Evolutionary conservation across 1,140 invertebrate species (phyloP), one percentile per base, ranked within the genome.

Genomic region (Drosophila guanche): DNA sequence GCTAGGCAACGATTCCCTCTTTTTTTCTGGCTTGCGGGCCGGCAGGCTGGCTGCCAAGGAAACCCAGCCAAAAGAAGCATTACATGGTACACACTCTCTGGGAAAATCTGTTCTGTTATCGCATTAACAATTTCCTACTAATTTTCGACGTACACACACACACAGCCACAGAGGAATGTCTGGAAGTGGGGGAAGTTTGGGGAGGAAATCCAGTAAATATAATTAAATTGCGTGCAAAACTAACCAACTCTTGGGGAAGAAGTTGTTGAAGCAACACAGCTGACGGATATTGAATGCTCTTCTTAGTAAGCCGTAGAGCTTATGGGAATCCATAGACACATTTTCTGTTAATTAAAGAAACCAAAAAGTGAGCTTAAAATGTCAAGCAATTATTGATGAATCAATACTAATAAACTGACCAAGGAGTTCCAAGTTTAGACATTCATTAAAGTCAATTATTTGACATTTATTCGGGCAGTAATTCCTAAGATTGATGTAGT

Each of bases 81-180:
- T 63, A 75, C 70, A 69, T 73, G 69, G 45, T 47, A 56, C 42
- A 63, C 58, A 61, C 48, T 20, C 61, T 29, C 61, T 53, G 54
- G 25, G 41, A 56, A 79, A 83, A 78, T 83, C 74, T 79, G 56
- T 86, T 83, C 74, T 79, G 59, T 86, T 86, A 86, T 88, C 83
- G 83, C 83, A 88, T 86, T 86, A 86, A 81, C 83, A 88, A 76
- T 86, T 88, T 86, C 78, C 78, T 78, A 86, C 83, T 78, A 88
- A 86, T 86, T 86, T 37, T 81, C 52, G 65, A 54, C 57, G 42
- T 65, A 75, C 29, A 57, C 51, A 29, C 5, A 12, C 33, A 37
- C 10, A 37, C 10, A 37, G 37, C 8, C 10, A 37, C 3, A 37
- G 33, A 45, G 46, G 56, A 14, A 53, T 29, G 51, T 20, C 45